Evolutionary conservation across 2,888 invertebrate genomes (phyloP).

Genomic region (Osedax fenrisi): DNA sequence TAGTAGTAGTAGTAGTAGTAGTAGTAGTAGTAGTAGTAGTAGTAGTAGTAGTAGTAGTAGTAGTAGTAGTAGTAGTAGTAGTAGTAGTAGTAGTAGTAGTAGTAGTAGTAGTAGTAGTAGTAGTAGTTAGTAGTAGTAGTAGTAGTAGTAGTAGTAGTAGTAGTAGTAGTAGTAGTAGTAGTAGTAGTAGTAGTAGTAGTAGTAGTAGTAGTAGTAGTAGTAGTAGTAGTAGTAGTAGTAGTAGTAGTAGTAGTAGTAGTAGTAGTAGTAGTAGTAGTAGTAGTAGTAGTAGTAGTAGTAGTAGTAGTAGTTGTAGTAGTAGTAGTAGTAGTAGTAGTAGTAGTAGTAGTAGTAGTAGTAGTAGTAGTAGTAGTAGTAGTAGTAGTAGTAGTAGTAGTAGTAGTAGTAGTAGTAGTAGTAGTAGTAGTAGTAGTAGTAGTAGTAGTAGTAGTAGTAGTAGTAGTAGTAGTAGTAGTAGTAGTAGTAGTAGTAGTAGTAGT

Average conservation of each 20-base stretch:
- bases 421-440: background rate
- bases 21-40: slow-evolving; percentile 27
- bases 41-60: slow-evolving; percentile 28
- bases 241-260: background rate
- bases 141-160: background rate
- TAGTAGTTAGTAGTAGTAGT: background rate
- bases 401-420: background rate
- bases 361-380: background rate
- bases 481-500: background rate
- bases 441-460: background rate
- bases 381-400: background rate
- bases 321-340: background rate
- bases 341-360: background rate
- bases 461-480: background rate
- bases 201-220: background rate
- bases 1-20: slow-evolving; percentile 24
- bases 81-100: background rate
- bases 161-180: background rate
- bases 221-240: background rate
- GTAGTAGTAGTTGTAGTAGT: background rate
- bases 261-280: background rate
- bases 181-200: background rate
- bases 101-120: background rate
- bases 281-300: background rate
- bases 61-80: background rate